Evolutionary conservation across 2,113 vertebrate species (phyloP).

Genomic region (Indicator maculatus): DNA sequence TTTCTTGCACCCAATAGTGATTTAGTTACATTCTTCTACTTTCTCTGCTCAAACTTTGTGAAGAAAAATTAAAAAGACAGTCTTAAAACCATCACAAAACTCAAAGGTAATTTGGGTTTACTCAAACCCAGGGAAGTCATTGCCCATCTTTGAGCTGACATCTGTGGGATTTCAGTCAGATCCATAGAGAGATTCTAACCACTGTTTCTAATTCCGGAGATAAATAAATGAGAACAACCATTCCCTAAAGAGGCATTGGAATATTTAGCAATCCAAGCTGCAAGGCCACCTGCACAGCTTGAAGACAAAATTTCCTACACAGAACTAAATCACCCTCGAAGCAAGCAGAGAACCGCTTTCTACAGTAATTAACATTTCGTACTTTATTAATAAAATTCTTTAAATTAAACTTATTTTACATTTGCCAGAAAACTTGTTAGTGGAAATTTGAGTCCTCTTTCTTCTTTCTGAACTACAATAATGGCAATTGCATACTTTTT

Average conservation of each 20-base stretch:
- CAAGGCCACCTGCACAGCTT: background rate
- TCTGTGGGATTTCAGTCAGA: background rate
- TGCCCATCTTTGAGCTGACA: background rate
- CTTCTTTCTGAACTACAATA: background rate
- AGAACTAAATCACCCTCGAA: background rate
- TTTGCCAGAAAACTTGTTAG: background rate
- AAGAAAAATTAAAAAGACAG: too few species aligned
- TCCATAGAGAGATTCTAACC: background rate
- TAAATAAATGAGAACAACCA: background rate
- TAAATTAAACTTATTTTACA: background rate
- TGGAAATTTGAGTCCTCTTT: background rate
- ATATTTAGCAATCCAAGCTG: background rate
- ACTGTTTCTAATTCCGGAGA: background rate
- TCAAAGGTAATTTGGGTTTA: rapidly evolving
- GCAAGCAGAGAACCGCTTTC: background rate
- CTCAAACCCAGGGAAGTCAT: background rate
- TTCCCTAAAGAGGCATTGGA: background rate
- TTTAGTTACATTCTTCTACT: too few species aligned
- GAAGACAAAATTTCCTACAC: background rate
- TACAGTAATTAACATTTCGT: background rate
- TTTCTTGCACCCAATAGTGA: too few species aligned
- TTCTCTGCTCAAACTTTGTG: too few species aligned
- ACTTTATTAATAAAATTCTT: background rate
- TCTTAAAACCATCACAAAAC: background rate
- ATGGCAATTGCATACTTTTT: background rate